Percentiles rank a stretch among this genome's conserved stretches.
These are phyloP conservation scores for Plebejus argus DNA, from an alignment of 2,888 invertebrate genomes.

Conservation along the genomic window DNA sequence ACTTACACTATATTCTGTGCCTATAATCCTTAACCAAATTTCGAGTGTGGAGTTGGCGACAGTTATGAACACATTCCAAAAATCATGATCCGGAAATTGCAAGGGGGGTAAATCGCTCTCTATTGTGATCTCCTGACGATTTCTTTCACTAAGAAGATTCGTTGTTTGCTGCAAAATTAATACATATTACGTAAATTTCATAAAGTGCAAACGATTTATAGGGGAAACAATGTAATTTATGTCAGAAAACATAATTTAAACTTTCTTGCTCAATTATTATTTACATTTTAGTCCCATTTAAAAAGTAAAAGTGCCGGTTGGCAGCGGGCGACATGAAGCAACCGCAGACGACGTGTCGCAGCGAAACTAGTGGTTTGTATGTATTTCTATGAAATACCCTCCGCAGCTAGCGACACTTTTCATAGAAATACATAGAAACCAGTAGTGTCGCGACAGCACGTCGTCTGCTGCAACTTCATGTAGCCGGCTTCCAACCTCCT, in stretches of 20 bases:
- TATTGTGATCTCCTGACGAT: slow-evolving; percentile 54
- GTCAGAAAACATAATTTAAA: not conserved
- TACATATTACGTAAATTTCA: not conserved
- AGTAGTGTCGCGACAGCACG: too few relatives aligned
- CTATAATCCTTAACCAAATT: slow-evolving; percentile 85
- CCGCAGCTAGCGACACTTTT: too few relatives aligned
- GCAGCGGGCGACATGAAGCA: too few relatives aligned
- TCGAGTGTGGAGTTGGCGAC: slow-evolving; percentile 82
- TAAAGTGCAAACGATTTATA: not conserved
- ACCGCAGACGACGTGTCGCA: too few relatives aligned
- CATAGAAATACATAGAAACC: too few relatives aligned
- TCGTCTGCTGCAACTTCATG: too few relatives aligned
- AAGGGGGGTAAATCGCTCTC: slow-evolving; percentile 70
- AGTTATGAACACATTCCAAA: slow-evolving; percentile 83
- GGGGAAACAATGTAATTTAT: too few relatives aligned
- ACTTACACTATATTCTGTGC: slow-evolving; percentile 82
- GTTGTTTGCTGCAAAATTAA: slow-evolving; percentile 43
- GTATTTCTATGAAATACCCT: too few relatives aligned
- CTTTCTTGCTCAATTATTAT: not conserved
- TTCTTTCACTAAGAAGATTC: slow-evolving; percentile 46
- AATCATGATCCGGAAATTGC: slow-evolving; percentile 70
- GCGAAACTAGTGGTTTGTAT: too few relatives aligned
- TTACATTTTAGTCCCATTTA: not conserved
- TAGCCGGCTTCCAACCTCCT: too few relatives aligned
- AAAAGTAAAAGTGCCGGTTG: too few relatives aligned